Base-by-base conservation (phyloP, 64 coral and sea anemone genomes). In the Porites australiensis region DNA sequence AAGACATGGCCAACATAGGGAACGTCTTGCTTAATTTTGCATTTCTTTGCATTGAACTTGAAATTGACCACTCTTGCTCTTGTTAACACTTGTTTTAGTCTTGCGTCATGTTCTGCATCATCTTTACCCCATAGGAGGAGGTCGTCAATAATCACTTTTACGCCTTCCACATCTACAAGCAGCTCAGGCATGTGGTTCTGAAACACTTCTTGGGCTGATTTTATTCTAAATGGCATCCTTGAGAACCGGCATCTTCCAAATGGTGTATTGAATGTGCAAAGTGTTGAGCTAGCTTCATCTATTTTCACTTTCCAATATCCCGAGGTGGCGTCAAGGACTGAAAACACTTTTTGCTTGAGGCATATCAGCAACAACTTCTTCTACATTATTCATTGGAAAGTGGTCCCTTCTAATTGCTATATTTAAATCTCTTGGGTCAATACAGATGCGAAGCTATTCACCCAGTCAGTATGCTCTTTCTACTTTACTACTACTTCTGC, bases 161-260 rank as follows among this genome's bases (percentile, higher is more conserved):
- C 49, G 14, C 48, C 43, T 60, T 75, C 74, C 4, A 78, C 72
- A 72, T 82, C 91, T 68, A 5, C 47, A 15, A 93, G 43, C 48
- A 93, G 13, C n/a, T 93, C 18, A 13, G 83, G 64, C 86, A 93
- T 93, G 45, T 2, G 9, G 69, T 82, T 70, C 76, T 93, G 84
- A 47, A 93, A 93, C 46, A 93, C 84, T 77, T 93, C 92, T 13
- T 50, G 82, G 4, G 84, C 75, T 57, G 92, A 93, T 16, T 93
- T 93, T 0, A 93, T 82, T 8, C 75, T 84, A 73, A 93, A 82
- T 13, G 84, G 84, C 73, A 87, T 13, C 45, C 73, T 19, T 45
- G 62, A 64, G 15, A 87, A 93, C 6, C 83, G 72, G 3, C 87
- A 88, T 16, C 84, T 78, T 48, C 92, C 92, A 82, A 80, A 93